These are phyloP conservation scores for Anolis carolinensis DNA, from an alignment of 2,113 vertebrate genomes.

Conservation along the genomic window DNA sequence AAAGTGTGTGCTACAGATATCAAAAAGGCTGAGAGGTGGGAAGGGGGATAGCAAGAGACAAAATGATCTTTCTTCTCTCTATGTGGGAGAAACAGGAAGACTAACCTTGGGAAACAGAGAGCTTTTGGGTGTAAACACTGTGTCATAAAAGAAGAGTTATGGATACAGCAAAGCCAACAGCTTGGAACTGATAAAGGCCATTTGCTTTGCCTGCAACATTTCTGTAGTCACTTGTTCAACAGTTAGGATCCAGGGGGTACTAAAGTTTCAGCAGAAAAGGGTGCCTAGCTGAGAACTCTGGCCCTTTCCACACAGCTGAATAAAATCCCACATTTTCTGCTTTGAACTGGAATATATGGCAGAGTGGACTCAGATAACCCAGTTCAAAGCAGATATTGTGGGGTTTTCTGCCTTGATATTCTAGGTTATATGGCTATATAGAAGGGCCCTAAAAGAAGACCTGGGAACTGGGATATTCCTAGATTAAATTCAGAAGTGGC, in stretches of 20 bases:
- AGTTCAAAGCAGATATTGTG: too few species aligned
- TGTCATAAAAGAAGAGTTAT: constrained; percentile 61
- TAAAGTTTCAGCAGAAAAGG: neutral
- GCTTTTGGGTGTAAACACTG: constrained; percentile 57
- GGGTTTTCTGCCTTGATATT: too few species aligned
- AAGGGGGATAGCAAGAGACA: constrained; percentile 51
- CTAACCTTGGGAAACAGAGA: constrained; percentile 67
- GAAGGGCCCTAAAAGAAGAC: too few species aligned
- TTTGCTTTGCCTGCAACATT: constrained; percentile 10
- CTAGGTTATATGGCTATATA: too few species aligned
- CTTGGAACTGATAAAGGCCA: constrained; percentile 26
- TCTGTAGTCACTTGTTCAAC: constrained; percentile 13
- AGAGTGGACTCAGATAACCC: too few species aligned
- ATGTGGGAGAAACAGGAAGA: constrained; percentile 63
- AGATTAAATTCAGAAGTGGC: neutral
- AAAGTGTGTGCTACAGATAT: constrained; percentile 45
- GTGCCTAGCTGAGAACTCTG: neutral
- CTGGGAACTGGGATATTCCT: too few species aligned
- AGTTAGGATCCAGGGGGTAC: constrained; percentile 10
- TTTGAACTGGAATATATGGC: too few species aligned
- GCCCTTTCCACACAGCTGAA: too few species aligned
- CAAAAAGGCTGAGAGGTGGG: constrained; percentile 49
- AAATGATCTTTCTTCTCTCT: constrained; percentile 61
- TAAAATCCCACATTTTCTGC: too few species aligned
- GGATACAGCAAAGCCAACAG: constrained; percentile 56